These are phyloP conservation scores for Sylvia borin DNA, from an alignment of 2,797 vertebrate species.

Conservation along the genomic window DNA sequence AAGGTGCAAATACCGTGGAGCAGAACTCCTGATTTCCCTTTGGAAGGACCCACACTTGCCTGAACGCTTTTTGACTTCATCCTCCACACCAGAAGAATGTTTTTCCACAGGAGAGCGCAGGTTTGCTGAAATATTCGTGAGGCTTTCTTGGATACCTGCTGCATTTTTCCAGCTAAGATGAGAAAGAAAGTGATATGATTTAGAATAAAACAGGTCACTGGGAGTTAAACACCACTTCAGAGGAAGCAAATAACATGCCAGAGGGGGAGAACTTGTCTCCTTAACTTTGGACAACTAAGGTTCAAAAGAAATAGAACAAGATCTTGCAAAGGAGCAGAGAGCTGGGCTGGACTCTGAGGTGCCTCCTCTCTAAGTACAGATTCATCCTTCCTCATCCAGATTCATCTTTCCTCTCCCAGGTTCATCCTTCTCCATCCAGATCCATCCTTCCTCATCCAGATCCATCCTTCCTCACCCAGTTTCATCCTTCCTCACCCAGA, in stretches of 20 bases:
- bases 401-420: fast-evolving
- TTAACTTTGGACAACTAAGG: background rate
- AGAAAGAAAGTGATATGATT: background rate
- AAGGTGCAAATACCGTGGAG: fast-evolving
- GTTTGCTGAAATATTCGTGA: constrained; percentile 84
- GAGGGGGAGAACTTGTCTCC: background rate
- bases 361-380: fast-evolving
- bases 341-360: background rate
- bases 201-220: background rate
- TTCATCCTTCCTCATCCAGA: background rate
- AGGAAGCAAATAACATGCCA: background rate
- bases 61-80: constrained; percentile 84
- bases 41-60: constrained; percentile 65
- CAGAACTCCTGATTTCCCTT: background rate
- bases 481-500: fast-evolving
- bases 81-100: constrained; percentile 88
- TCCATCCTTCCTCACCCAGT: fast-evolving
- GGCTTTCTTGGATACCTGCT: constrained; percentile 60
- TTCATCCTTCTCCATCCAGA: fast-evolving
- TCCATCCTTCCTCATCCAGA: fast-evolving
- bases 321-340: background rate
- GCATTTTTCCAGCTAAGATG: constrained; percentile 50
- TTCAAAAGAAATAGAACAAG: background rate
- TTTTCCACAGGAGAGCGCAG: constrained; percentile 84
- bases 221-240: background rate